These are phyloP conservation scores for Anticlea derivata DNA, from an alignment of 2,888 invertebrate genomes.

Conservation along the genomic window DNA sequence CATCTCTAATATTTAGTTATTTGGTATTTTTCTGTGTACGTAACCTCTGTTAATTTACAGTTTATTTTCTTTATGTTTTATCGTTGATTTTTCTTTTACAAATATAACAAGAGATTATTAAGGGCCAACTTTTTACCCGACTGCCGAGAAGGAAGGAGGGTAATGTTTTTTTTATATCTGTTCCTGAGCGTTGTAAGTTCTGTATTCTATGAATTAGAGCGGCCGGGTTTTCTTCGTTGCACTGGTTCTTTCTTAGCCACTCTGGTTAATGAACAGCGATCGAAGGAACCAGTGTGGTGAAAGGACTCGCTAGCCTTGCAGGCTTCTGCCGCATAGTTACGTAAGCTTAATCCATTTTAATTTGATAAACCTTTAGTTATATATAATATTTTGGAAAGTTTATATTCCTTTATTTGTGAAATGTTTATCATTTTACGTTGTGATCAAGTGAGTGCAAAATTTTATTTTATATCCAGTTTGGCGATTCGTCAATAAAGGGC, in stretches of 20 bases:
- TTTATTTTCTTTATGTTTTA: slow-evolving; percentile 11
- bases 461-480: slow-evolving; percentile 68
- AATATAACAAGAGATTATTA: slow-evolving; percentile 24
- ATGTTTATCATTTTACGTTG: slow-evolving; percentile 81
- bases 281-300: neutral
- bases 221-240: neutral
- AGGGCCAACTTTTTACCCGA: slow-evolving; percentile 21
- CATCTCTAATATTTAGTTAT: slow-evolving; percentile 3
- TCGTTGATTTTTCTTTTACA: slow-evolving; percentile 17
- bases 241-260: neutral
- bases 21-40: slow-evolving; percentile 2
- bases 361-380: slow-evolving; percentile 52
- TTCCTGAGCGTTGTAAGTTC: slow-evolving; percentile 10
- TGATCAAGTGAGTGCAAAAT: slow-evolving; percentile 83
- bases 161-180: too few species aligned
- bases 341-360: slow-evolving; percentile 39
- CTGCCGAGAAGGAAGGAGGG: too few species aligned
- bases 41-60: slow-evolving; percentile 19
- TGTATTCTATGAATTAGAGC: slow-evolving; percentile 10
- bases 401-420: slow-evolving; percentile 79
- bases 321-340: slow-evolving; percentile 24
- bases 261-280: neutral
- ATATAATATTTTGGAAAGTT: slow-evolving; percentile 53
- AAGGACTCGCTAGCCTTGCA: neutral
- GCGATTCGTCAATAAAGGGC: slow-evolving; percentile 69